Evolutionary conservation across 2,888 invertebrate species (phyloP).

Genomic region (Thereva unica): DNA sequence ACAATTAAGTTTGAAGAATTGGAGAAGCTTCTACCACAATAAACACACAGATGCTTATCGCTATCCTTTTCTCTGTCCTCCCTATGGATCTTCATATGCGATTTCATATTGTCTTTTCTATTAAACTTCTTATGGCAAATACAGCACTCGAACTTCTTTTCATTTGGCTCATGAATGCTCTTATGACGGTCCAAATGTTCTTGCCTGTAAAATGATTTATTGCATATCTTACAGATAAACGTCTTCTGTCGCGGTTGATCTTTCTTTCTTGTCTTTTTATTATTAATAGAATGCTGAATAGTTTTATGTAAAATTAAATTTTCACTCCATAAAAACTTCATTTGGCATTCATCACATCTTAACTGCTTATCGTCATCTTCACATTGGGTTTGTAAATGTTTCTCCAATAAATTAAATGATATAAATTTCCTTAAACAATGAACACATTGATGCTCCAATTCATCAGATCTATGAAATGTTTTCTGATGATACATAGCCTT

Average conservation of each 20-base stretch:
- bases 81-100: conserved; percentile 64
- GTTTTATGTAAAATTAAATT: conserved; percentile 57
- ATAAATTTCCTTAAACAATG: conserved; percentile 62
- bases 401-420: conserved; percentile 60
- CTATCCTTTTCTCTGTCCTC: conserved; percentile 51
- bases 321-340: conserved; percentile 55
- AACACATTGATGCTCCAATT: conserved; percentile 61
- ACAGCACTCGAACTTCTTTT: conserved; percentile 63
- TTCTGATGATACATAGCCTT: conserved; percentile 47
- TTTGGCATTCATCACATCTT: conserved; percentile 51
- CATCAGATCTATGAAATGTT: conserved; percentile 56
- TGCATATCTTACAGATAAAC: conserved; percentile 66
- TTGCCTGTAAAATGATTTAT: conserved; percentile 67
- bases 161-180: conserved; percentile 64
- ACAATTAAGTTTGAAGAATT: conserved; percentile 67
- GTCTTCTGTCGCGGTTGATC: conserved; percentile 54
- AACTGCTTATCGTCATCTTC: conserved; percentile 50
- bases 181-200: conserved; percentile 69
- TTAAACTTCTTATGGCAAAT: conserved; percentile 65
- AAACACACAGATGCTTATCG: conserved; percentile 63
- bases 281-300: conserved; percentile 5
- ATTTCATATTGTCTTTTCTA: conserved; percentile 64
- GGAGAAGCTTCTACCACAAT: conserved; percentile 65
- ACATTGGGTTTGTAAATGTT: conserved; percentile 60
- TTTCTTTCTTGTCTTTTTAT: conserved; percentile 44